These are phyloP conservation scores for Plectus sambesii DNA, from an alignment of 1,140 invertebrate genomes.

Conservation along the genomic window DNA sequence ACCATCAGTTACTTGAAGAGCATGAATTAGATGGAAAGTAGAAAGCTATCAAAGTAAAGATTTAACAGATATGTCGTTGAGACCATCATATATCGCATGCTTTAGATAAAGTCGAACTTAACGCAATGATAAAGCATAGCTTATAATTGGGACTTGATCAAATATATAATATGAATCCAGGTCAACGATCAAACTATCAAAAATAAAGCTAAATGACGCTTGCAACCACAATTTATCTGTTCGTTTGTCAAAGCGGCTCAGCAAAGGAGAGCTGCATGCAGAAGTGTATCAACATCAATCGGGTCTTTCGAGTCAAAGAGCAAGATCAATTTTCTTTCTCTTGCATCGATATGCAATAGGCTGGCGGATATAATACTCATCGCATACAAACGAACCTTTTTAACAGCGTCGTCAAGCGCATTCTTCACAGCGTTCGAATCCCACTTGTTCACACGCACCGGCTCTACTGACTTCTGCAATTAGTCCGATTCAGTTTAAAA, in stretches of 20 bases:
- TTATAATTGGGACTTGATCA: no score
- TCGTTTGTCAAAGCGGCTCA: no score
- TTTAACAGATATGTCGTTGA: no score
- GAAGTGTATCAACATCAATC: background rate
- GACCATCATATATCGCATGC: no score
- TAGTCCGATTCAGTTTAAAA: no score
- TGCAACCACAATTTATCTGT: background rate
- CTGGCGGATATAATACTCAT: background rate
- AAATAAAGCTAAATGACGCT: background rate
- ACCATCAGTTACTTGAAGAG: conserved; percentile 11
- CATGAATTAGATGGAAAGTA: background rate
- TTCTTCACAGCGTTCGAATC: conserved; percentile 93
- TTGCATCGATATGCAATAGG: conserved; percentile 2
- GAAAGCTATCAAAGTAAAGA: conserved; percentile 3
- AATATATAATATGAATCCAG: conserved; percentile 6
- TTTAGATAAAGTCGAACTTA: no score
- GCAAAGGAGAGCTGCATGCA: conserved; percentile 2
- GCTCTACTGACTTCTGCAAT: conserved; percentile 11
- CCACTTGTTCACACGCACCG: conserved; percentile 88
- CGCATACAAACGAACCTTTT: conserved; percentile 57
- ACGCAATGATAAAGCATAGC: no score
- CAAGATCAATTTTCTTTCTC: conserved; percentile 7
- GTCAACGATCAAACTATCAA: conserved; percentile 11
- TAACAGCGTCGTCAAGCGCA: conserved; percentile 90
- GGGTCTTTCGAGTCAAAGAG: background rate